phyloP scores from a whole-genome alignment of 2,888 invertebrate genomes.

The Leucozona laternaria region DNA sequence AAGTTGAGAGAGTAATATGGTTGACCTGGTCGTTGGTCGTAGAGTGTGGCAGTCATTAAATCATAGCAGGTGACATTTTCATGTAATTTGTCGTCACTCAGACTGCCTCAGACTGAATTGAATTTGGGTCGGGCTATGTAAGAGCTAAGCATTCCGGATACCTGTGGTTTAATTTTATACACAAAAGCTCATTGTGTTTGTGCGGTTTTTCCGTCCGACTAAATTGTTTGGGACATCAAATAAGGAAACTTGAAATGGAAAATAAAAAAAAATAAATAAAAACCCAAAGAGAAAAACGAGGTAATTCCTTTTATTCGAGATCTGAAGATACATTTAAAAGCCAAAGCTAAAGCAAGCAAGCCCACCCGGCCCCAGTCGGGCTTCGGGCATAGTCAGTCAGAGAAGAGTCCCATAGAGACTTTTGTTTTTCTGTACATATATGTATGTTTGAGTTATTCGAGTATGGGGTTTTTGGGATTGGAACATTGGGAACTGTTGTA shows the following conservation, averaged over 20 bases:
- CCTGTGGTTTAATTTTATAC: conserved; percentile 33
- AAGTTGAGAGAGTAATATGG: neutral
- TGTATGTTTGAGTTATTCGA: neutral
- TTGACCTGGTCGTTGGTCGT: conserved; percentile 32
- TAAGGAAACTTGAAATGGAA: conserved; percentile 27
- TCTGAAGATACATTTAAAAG: conserved; percentile 20
- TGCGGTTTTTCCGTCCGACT: conserved; percentile 13
- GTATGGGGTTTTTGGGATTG: neutral
- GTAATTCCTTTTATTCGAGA: conserved; percentile 34
- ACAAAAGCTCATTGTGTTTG: conserved; percentile 37
- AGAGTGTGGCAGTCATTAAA: conserved; percentile 69
- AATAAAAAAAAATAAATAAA: neutral
- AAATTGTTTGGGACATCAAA: conserved; percentile 31
- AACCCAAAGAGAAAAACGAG: neutral
- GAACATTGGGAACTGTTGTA: neutral
- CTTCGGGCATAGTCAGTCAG: neutral
- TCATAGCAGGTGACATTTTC: conserved; percentile 65
- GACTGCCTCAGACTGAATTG: conserved; percentile 18
- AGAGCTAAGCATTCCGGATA: conserved; percentile 17
- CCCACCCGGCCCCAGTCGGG: neutral
- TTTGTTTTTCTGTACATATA: conserved; percentile 16
- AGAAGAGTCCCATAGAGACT: neutral
- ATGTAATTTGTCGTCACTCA: conserved; percentile 54
- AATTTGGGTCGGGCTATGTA: conserved; percentile 19
- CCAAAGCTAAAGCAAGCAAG: neutral